Evolutionary conservation across 1,140 invertebrate species (phyloP).

Genomic region (Euura saliciscinereae): DNA sequence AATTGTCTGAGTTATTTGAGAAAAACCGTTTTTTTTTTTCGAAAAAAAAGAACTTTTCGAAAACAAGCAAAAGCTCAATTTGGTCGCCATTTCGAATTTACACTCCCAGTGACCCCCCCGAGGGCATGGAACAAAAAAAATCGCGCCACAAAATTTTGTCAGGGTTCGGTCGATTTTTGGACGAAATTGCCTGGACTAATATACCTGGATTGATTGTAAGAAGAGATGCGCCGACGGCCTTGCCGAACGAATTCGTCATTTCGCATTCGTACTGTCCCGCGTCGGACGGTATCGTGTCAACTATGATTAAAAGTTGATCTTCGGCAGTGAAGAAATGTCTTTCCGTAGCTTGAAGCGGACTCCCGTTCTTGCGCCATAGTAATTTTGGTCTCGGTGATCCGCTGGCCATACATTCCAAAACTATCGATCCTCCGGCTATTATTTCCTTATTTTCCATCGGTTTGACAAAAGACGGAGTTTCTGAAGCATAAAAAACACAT

Average conservation of each 20-base stretch:
- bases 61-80: no score
- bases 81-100: no score
- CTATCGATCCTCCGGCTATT: conserved; percentile 77
- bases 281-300: conserved; percentile 77
- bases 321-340: conserved; percentile 82
- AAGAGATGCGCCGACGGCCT: conserved; percentile 61
- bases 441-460: conserved; percentile 86
- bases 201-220: conserved; percentile 65
- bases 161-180: no score
- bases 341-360: conserved; percentile 71
- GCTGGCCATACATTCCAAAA: conserved; percentile 86
- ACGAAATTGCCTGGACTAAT: no score
- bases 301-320: conserved; percentile 87
- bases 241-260: conserved; percentile 84
- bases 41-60: no score
- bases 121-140: no score
- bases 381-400: conserved; percentile 86
- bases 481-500: conserved; percentile 56
- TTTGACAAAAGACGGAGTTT: conserved; percentile 84
- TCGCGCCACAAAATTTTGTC: no score
- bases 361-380: conserved; percentile 88
- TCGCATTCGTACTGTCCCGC: conserved; percentile 88
- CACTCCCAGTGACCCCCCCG: no score
- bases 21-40: no score
- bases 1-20: no score